Conservation (phyloP, 2,113 vertebrate species). For the Sebastes fasciatus region DNA sequence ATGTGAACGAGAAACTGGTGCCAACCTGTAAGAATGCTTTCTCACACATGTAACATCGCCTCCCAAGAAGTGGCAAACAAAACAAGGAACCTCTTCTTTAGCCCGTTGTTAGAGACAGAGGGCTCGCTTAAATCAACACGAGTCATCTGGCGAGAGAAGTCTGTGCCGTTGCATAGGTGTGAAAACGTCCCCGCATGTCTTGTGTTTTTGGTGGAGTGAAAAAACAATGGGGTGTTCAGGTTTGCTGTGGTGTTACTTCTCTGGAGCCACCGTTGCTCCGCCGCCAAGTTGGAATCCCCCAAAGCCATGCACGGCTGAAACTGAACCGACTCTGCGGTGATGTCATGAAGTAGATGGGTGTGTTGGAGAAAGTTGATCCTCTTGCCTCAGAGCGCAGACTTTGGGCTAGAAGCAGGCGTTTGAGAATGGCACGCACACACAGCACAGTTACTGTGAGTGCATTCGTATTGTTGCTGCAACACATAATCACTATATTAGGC, state of each 20-base stretch:
- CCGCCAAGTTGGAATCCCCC: conserved; percentile 73
- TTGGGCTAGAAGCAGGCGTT: conserved; percentile 22
- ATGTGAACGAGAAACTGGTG: conserved; percentile 26
- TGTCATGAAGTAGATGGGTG: conserved; percentile 70
- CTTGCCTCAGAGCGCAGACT: conserved; percentile 57
- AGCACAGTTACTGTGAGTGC: background rate
- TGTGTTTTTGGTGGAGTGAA: conserved; percentile 20
- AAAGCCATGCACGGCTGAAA: conserved; percentile 63
- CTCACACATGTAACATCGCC: conserved; percentile 37
- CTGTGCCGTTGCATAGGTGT: conserved; percentile 49
- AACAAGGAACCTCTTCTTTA: conserved; percentile 32
- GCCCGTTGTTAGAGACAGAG: conserved; percentile 37
- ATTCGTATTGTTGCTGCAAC: background rate
- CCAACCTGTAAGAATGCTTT: conserved; percentile 36
- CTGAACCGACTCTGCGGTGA: conserved; percentile 60
- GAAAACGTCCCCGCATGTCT: conserved; percentile 46
- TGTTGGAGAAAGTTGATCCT: conserved; percentile 74
- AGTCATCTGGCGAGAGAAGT: conserved; percentile 38
- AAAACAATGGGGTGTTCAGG: conserved; percentile 19
- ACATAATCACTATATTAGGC: background rate
- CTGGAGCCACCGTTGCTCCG: conserved; percentile 12
- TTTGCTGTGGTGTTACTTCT: conserved; percentile 43
- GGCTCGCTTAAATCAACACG: conserved; percentile 53
- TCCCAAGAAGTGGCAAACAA: conserved; percentile 46
- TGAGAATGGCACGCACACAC: conserved; percentile 36